Base-by-base conservation (phyloP, 1,140 invertebrate species). In the Ceratosolen fusciceps region DNA sequence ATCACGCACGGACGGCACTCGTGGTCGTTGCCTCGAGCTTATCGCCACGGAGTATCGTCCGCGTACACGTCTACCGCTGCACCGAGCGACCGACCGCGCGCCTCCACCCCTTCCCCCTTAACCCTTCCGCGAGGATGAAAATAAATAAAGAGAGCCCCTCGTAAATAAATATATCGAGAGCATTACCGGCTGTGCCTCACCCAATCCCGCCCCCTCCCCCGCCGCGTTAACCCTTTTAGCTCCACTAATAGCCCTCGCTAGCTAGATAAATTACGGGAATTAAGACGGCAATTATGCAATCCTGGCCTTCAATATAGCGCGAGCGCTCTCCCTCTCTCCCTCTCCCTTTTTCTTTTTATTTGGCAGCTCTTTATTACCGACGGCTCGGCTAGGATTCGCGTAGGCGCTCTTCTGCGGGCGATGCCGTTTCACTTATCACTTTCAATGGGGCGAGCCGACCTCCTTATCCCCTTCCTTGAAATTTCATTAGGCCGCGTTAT, bases 161-260 rank as follows among this genome's bases (percentile, higher is more conserved):
- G 67, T 77, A 71, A 77, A 52, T 77, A 71, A 77, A 70, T 68
- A 77, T 54, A 77, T 71, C 49, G 37, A 74, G 54, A 74, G 52
- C 26, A 74, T 74, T 74, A 58, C 37, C 39, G 16, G 24, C 73
- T 31, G 12, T n/a, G 34, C 24, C 26, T 7, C 31, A n/a, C n/a
- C n/a, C 39, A 43, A 12, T 43, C 5, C 39, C 39, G 5, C 39
- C 39, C 12, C 39, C 5, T 12, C 39, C 12, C 39, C 5, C 24
- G 10, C 60, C 60, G 16, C 58, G n/a, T n/a, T 5, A 12, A 26
- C 54, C 54, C 54, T 31, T 34, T 31, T n/a, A 43, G 1, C 19
- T n/a, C 1, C 29, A 12, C 7, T 21, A 5, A 26, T 16, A 10
- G 0, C 1, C 26, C n/a, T 43, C 19, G 29, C 1, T 16, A 16